A percentile compares a stretch with the other conserved stretches of the same genome.
Evolutionary conservation across 2,888 invertebrate genomes (phyloP).

Genomic region (Chironomus riparius): DNA sequence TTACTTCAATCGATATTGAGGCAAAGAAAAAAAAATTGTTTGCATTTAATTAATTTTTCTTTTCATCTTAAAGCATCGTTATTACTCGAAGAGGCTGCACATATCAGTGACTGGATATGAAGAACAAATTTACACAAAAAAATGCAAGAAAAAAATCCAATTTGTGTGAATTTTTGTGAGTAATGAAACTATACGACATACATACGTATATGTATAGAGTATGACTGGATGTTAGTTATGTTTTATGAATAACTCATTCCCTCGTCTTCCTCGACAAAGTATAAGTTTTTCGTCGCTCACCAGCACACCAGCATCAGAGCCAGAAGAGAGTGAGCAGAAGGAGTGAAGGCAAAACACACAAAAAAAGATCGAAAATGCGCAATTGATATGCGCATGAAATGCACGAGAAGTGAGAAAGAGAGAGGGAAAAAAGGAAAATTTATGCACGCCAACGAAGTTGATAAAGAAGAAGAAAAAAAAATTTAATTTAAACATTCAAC

Average conservation of each 20-base stretch:
- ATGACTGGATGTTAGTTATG: background rate
- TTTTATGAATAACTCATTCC: background rate
- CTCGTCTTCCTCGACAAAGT: background rate
- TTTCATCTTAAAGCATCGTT: background rate
- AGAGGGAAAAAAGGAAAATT: constrained; percentile 1
- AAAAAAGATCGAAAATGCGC: constrained; percentile 33
- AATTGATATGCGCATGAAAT: constrained; percentile 34
- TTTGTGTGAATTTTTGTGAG: background rate
- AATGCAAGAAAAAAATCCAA: background rate
- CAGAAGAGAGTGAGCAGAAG: background rate
- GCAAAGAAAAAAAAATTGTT: background rate
- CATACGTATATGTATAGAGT: background rate
- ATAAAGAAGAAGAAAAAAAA: background rate
- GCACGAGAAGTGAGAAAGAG: background rate
- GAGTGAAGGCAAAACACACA: background rate
- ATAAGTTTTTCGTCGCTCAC: background rate
- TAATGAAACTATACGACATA: background rate
- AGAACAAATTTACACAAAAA: background rate
- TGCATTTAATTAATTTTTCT: background rate
- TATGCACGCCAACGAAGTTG: background rate
- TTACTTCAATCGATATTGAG: background rate
- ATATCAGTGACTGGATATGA: background rate
- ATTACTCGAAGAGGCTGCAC: background rate
- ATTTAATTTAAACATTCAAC: constrained; percentile 11
- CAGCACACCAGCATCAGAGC: background rate